A percentile compares a stretch with the other conserved stretches of the same genome.
Evolutionary conservation across 2,113 vertebrate species (phyloP).

Genomic region (Chlamydotis undulata): DNA sequence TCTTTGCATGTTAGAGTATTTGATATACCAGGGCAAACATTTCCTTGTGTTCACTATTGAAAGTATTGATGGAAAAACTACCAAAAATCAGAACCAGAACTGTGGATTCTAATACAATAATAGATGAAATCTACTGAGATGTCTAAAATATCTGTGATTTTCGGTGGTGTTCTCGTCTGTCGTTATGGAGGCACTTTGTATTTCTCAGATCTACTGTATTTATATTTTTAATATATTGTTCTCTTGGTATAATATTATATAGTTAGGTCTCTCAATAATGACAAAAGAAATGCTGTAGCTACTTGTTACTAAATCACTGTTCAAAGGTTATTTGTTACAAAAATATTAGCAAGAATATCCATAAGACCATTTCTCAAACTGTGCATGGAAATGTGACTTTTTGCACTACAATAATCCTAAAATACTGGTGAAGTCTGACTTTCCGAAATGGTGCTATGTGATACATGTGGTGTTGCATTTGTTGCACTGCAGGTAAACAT

Average conservation of each 20-base stretch:
- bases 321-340: slow-evolving; percentile 9
- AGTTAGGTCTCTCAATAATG: neutral
- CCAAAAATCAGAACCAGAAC: neutral
- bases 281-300: neutral
- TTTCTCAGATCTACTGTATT: neutral
- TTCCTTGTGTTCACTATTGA: neutral
- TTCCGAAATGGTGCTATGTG: neutral
- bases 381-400: neutral
- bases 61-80: neutral
- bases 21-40: neutral
- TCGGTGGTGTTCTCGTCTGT: neutral
- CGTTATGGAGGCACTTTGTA: neutral
- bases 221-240: neutral
- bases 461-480: neutral
- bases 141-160: neutral
- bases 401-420: neutral
- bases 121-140: neutral
- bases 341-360: neutral
- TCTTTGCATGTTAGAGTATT: neutral
- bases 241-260: neutral
- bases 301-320: neutral
- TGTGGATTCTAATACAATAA: neutral
- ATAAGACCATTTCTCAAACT: neutral
- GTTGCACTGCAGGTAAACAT: neutral
- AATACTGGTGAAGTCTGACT: neutral